Conservation (phyloP, 2,797 vertebrate species). For the Microtus californicus region DNA sequence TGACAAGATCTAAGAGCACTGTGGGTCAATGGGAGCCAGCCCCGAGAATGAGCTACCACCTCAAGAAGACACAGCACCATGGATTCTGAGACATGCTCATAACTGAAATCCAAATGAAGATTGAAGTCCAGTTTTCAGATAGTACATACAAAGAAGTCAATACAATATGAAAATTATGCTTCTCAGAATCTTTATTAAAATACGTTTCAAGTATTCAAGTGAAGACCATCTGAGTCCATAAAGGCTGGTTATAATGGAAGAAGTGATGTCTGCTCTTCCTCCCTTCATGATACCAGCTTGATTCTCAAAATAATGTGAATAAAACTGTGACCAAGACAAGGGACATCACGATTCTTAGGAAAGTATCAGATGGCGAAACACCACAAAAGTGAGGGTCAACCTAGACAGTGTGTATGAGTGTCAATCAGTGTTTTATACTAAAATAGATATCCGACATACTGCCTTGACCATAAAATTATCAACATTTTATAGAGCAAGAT, state of each 20-base stretch:
- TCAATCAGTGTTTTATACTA: not conserved
- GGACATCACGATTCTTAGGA: not conserved
- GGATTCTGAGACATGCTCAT: not conserved
- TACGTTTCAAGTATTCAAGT: not conserved
- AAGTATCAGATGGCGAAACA: not conserved
- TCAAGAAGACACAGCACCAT: not conserved
- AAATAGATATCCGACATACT: not conserved
- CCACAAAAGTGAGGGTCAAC: not conserved
- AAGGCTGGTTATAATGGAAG: not conserved
- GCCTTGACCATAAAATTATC: not conserved
- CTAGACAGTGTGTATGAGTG: no score
- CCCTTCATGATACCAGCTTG: not conserved
- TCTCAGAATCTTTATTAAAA: constrained; percentile 13
- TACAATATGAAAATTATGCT: not conserved
- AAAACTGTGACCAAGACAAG: constrained; percentile 1
- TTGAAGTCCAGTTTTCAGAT: constrained; percentile 21
- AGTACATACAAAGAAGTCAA: not conserved
- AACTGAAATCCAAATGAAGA: not conserved
- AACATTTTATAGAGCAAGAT: not conserved
- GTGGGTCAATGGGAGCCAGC: not conserved
- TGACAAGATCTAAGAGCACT: not conserved
- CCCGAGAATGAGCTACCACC: not conserved
- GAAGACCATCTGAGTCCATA: not conserved
- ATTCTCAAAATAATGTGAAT: constrained; percentile 45
- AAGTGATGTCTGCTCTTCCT: not conserved